Base-by-base conservation (phyloP, 2,113 vertebrate genomes). In the Tachysurus fulvidraco region DNA sequence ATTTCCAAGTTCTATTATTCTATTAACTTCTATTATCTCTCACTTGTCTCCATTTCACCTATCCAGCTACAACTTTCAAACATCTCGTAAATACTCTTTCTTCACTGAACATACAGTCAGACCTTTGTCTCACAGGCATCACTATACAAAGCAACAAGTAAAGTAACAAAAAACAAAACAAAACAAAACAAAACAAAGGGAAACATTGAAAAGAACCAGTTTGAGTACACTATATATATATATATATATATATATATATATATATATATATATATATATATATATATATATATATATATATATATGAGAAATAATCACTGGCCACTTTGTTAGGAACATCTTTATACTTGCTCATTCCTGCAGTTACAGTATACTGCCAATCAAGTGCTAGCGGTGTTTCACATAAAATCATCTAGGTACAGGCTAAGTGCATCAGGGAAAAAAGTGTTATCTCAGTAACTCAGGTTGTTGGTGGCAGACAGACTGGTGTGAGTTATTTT, bases 41-140 rank as follows among this genome's bases (percentile, higher is more conserved):
- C 54, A 21, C 6, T 80, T 81, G 55, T n/a, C 67, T 7, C 57
- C 13, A 19, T 85, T 83, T 17, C 44, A 85, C 41, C 57, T 12
- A 52, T 79, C 44, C 52, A 50, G 5, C 73, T 79, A 30, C 46
- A 87, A 77, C 87, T 79, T 81, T 60, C 79, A 30, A 44, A 59
- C n/a, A 84, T 28, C 30, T 28, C 81, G 52, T 76, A 80, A 59
- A 78, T 44, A 36, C 74, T 80, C 54, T 82, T 55, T 71, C 60
- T 85, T 85, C 14, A 62, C 74, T 77, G n/a, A 85, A 44, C 78
- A 76, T 71, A 85, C 83, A 85, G 23, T 64, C 30, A 41, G 60
- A 74, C 44, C 28, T 69, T 55, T 89, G 78, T 81, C 57, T 67
- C 67, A 78, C 12, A 84, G 62, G 65, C 59, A 81, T 86, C 1